These are phyloP conservation scores for Chionomys nivalis DNA, from an alignment of 2,113 vertebrate genomes.

Conservation along the genomic window DNA sequence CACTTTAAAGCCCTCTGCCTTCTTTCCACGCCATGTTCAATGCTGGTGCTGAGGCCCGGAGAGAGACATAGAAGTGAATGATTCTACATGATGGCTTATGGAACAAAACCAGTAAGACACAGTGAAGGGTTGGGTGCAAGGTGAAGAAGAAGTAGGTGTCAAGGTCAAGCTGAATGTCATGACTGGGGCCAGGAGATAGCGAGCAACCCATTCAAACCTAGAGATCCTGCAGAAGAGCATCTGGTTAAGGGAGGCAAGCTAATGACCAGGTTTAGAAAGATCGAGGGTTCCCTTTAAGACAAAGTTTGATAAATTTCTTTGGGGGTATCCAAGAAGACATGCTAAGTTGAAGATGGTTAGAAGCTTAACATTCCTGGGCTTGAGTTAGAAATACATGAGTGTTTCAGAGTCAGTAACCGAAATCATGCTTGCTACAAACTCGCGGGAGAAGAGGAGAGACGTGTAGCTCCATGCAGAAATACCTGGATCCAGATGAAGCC, in stretches of 20 bases:
- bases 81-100: background rate
- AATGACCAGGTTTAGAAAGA: background rate
- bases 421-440: background rate
- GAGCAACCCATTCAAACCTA: too few species aligned
- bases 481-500: background rate
- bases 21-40: background rate
- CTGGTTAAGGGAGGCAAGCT: background rate
- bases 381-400: background rate
- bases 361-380: background rate
- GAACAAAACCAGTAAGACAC: background rate
- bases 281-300: background rate
- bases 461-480: background rate
- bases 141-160: background rate
- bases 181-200: background rate
- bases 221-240: background rate
- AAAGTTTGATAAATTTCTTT: background rate
- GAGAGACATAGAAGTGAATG: background rate
- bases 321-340: background rate
- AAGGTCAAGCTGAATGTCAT: background rate
- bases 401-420: background rate
- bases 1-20: background rate
- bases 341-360: background rate
- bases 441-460: background rate
- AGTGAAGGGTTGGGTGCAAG: background rate
- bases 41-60: background rate